Evolutionary conservation across 2,113 vertebrate genomes (phyloP).

Genomic region (Phalacrocorax aristotelis): DNA sequence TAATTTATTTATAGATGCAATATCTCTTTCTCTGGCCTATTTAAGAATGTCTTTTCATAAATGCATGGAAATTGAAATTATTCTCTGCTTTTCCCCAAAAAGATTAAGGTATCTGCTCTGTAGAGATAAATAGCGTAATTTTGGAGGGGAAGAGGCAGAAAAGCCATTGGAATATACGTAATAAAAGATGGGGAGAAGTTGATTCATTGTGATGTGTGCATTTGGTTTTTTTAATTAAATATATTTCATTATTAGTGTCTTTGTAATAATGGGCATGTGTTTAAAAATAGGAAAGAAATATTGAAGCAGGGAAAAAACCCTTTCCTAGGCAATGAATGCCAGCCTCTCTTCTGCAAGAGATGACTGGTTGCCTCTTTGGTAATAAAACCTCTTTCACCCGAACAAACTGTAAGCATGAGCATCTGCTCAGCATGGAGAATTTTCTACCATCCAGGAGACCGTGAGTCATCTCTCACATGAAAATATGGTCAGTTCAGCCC

Average conservation of each 20-base stretch:
- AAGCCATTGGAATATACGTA: not conserved
- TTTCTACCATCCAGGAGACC: conserved; percentile 15
- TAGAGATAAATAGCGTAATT: conserved; percentile 23
- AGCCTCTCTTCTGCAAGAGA: not conserved
- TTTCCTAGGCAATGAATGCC: not conserved
- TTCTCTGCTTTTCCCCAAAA: conserved; percentile 38
- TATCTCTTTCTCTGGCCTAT: conserved; percentile 67
- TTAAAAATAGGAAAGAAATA: conserved; percentile 11
- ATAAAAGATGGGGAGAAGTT: not conserved
- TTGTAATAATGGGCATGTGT: not conserved
- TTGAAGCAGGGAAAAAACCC: not conserved
- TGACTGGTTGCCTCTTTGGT: not conserved
- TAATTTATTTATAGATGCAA: conserved; percentile 82
- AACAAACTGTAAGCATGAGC: not conserved
- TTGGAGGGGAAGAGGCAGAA: not conserved
- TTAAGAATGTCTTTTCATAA: conserved; percentile 73
- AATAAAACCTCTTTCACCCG: conserved; percentile 27
- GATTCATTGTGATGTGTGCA: not conserved
- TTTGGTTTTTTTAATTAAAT: not conserved
- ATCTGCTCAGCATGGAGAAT: conserved; percentile 30
- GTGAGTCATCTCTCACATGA: conserved; percentile 43
- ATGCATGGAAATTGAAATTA: conserved; percentile 76
- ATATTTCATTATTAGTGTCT: not conserved
- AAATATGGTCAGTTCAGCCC: conserved; percentile 46
- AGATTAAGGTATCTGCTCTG: conserved; percentile 68